Evolutionary conservation across 2,113 vertebrate species (phyloP), one percentile per base, ranked within the genome.

Genomic region (Plestiodon gilberti): DNA sequence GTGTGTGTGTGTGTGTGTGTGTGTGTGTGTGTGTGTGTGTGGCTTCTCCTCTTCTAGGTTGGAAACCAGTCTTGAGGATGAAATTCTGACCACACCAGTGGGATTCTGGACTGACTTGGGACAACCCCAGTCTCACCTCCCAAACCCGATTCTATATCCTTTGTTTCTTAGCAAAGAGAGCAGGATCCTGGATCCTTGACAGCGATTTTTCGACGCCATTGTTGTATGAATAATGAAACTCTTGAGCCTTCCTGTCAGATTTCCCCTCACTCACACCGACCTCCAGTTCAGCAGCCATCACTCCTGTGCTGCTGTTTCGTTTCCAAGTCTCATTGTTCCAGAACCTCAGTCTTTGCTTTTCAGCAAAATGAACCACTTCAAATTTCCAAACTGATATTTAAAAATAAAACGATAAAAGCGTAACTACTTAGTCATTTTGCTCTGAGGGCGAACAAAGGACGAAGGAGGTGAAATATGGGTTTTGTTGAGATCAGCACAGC

Each of bases 401-500:
- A 64, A 86, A 64, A 93, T 92, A 86, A 87, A 87, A 80, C 82
- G 87, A 83, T 55, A 78, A 93, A 92, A 90, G 69, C 86, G 84
- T 89, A 87, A 95, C 89, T 87, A 75, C 87, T 88, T 78, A 92
- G 88, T 85, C 89, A 90, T 95, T 93, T 86, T 79, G 91, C 91
- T 90, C 81, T 87, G 82, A 71, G 61, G 85, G 48, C 8, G 65
- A 89, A 89, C 91, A 89, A 84, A 92, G 88, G 93, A 88, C 89
- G 92, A 83, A 95, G 82, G 69, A 92, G 71, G 81, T 95, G 95
- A 95, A 96, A 40, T 89, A 90, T 81, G 91, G 87, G 88, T 91
- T 90, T 92, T 95, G 80, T 94, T 94, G 90, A 93, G 92, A 95
- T 90, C 18, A 78, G 89, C 90, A 28, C 84, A 73, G 78, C 88